These are phyloP conservation scores for Chrysochloris asiatica DNA, from an alignment of 2,113 vertebrate genomes.

Conservation along the genomic window DNA sequence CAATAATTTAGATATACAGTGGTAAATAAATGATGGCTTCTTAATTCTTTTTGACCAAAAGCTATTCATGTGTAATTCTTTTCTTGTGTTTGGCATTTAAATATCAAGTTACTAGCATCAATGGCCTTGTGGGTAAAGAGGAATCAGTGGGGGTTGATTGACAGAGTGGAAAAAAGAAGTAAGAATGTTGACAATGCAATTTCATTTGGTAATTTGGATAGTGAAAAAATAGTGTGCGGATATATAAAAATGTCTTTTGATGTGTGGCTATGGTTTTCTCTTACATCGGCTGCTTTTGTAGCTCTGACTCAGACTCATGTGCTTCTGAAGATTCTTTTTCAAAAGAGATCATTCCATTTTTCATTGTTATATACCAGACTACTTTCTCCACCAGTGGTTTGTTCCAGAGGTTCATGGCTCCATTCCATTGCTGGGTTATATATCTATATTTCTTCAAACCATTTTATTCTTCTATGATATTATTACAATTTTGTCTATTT, in stretches of 20 bases:
- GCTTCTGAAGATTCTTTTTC: constrained; percentile 22
- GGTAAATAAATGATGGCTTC: constrained; percentile 63
- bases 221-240: not conserved
- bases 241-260: constrained; percentile 41
- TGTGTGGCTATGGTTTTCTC: constrained; percentile 3
- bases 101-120: constrained; percentile 38
- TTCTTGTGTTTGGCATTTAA: constrained; percentile 43
- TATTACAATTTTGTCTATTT: not conserved
- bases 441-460: not conserved
- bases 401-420: not conserved
- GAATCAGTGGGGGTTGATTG: not conserved
- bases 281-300: constrained; percentile 33
- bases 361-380: not conserved
- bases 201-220: not conserved
- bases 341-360: not conserved
- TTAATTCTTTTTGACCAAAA: constrained; percentile 24
- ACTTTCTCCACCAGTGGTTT: not conserved
- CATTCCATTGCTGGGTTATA: not conserved
- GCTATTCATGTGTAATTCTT: constrained; percentile 31
- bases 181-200: constrained; percentile 35
- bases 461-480: not conserved
- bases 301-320: constrained; percentile 49
- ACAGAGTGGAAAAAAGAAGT: not conserved
- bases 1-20: constrained; percentile 63
- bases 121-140: constrained; percentile 1